Percentiles rank a stretch among this genome's conserved stretches.
Evolutionary conservation across 2,113 vertebrate genomes (phyloP).

Genomic region (Burhinus oedicnemus): DNA sequence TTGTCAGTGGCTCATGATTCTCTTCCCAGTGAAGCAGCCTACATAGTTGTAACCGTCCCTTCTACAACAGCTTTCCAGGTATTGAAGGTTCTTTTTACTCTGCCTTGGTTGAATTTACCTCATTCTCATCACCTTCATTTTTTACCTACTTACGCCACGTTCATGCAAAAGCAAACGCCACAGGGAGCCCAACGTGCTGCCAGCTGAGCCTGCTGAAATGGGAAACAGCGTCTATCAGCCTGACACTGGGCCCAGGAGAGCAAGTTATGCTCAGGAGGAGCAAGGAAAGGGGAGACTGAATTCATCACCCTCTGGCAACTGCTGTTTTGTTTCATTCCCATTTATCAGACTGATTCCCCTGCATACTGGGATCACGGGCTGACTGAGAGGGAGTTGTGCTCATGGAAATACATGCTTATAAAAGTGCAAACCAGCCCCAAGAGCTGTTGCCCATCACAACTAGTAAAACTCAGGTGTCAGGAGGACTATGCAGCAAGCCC

Average conservation of each 20-base stretch:
- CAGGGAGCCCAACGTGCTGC: not conserved
- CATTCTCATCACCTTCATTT: not conserved
- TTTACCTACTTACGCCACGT: not conserved
- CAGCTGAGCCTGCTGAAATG: not conserved
- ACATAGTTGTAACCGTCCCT: rapidly evolving
- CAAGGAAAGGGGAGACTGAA: not conserved
- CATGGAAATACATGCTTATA: not conserved
- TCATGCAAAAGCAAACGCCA: not conserved
- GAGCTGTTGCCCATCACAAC: not conserved
- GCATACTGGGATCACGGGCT: not conserved
- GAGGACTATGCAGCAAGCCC: not conserved
- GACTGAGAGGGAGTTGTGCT: not conserved
- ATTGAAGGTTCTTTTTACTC: not conserved
- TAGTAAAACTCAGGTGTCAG: not conserved
- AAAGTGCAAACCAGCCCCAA: not conserved
- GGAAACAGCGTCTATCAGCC: not conserved
- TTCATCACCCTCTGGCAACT: not conserved
- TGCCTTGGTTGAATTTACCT: not conserved
- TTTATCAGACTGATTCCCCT: not conserved
- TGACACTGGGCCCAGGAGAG: not conserved
- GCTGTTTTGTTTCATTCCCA: not conserved
- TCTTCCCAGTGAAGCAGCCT: not conserved
- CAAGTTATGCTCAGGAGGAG: not conserved
- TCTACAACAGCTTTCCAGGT: not conserved
- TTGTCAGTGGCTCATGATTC: not conserved